phyloP scores from a whole-genome alignment of 2,888 invertebrate genomes.

The Synergus gifuensis region DNA sequence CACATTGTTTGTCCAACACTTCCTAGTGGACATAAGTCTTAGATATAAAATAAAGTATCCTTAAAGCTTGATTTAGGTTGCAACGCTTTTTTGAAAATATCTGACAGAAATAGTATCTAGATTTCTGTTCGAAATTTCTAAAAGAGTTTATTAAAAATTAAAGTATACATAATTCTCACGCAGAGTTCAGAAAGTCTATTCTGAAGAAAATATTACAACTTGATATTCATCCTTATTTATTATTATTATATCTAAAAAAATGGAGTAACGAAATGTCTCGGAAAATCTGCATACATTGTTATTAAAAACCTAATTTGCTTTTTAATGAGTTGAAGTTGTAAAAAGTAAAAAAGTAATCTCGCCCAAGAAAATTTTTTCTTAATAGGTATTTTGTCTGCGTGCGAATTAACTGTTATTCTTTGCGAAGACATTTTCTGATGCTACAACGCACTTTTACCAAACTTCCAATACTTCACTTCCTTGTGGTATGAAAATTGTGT shows the following conservation, averaged over 20 bases:
- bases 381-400: neutral
- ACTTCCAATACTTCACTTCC: conserved; percentile 22
- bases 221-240: neutral
- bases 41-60: conserved; percentile 23
- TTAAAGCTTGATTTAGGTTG: conserved; percentile 28
- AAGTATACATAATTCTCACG: conserved; percentile 15
- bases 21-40: conserved; percentile 8
- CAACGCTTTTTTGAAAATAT: conserved; percentile 32
- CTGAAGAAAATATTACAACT: conserved; percentile 8
- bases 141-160: conserved; percentile 22
- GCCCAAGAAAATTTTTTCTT: neutral
- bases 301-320: no score
- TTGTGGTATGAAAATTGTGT: conserved; percentile 19
- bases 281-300: no score
- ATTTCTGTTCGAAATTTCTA: neutral
- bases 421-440: conserved; percentile 28
- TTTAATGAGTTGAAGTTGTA: no score
- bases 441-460: conserved; percentile 26
- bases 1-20: neutral
- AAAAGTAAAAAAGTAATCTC: no score
- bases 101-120: neutral
- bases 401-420: conserved; percentile 34
- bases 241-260: no score
- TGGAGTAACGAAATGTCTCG: no score
- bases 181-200: conserved; percentile 3